Percentiles rank a stretch among this genome's conserved stretches.
Evolutionary conservation across 1,140 invertebrate species (phyloP).

Genomic region (Akabosia matsudoensis): DNA sequence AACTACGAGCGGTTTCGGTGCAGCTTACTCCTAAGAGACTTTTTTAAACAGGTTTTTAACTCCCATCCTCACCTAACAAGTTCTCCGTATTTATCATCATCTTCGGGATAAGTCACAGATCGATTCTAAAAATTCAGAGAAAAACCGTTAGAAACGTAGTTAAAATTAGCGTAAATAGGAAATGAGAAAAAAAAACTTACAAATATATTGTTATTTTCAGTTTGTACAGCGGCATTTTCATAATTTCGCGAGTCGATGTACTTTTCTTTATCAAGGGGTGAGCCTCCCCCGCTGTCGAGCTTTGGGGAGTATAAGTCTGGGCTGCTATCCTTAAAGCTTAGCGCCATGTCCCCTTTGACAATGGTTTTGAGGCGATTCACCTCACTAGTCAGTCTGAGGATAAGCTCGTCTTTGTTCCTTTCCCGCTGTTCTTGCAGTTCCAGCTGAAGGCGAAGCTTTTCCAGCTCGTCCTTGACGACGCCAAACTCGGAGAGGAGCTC

Average conservation of each 20-base stretch:
- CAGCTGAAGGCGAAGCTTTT: neutral
- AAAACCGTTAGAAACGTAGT: neutral
- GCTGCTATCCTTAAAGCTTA: too few relatives aligned
- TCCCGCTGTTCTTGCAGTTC: slow-evolving; percentile 23
- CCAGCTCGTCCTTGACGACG: slow-evolving; percentile 1
- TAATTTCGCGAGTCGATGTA: neutral
- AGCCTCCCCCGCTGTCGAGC: too few relatives aligned
- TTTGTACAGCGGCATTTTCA: slow-evolving; percentile 36
- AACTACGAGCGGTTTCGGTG: too few relatives aligned
- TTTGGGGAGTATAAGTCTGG: too few relatives aligned
- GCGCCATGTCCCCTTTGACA: neutral
- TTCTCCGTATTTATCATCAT: slow-evolving; percentile 47
- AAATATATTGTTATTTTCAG: slow-evolving; percentile 35
- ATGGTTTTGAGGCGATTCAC: slow-evolving; percentile 18
- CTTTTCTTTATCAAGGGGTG: neutral
- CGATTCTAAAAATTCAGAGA: slow-evolving; percentile 17
- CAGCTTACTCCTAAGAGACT: too few relatives aligned
- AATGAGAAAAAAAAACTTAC: too few relatives aligned
- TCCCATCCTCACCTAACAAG: slow-evolving; percentile 32
- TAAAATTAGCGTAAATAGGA: neutral
- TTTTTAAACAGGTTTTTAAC: too few relatives aligned
- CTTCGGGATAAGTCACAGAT: slow-evolving; percentile 39
- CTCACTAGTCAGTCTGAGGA: slow-evolving; percentile 22
- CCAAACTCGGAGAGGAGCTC: slow-evolving; percentile 16
- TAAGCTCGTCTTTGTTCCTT: slow-evolving; percentile 29